A percentile compares a stretch with the other conserved stretches of the same genome.
Evolutionary conservation across 2,797 vertebrate genomes (phyloP).

Genomic region (Acanthiza pusilla): DNA sequence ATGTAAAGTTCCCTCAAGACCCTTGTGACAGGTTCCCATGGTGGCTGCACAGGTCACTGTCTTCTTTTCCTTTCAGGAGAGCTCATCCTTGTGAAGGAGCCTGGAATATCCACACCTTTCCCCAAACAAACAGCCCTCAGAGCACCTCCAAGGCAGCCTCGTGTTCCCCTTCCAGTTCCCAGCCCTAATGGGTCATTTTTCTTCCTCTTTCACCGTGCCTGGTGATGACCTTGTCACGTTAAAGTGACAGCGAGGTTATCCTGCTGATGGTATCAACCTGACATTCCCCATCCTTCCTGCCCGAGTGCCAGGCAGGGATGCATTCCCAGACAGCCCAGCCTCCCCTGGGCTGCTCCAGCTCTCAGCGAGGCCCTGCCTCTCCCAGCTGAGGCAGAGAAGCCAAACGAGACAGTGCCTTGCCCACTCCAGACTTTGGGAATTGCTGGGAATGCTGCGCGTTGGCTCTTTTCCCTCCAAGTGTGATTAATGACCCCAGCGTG

Average conservation of each 20-base stretch:
- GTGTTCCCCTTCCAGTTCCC: background rate
- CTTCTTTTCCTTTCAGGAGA: background rate
- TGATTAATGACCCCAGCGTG: background rate
- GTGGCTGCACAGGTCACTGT: background rate
- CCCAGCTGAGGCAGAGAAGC: background rate
- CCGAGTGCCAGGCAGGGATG: background rate
- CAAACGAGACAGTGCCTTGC: background rate
- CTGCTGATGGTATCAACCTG: constrained; percentile 4
- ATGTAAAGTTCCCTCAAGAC: background rate
- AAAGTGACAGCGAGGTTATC: constrained; percentile 3
- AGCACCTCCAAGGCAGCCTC: background rate
- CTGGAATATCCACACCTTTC: accelerated
- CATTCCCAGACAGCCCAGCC: constrained; percentile 3
- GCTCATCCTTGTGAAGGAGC: background rate
- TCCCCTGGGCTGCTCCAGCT: background rate
- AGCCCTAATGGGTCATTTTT: constrained; percentile 44
- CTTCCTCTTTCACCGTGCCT: constrained; percentile 29
- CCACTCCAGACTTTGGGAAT: background rate
- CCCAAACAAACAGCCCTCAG: accelerated
- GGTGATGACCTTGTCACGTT: constrained; percentile 58
- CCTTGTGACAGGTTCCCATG: background rate
- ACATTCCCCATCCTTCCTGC: constrained; percentile 29
- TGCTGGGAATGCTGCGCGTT: background rate
- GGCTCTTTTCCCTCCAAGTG: background rate
- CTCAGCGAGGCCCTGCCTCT: background rate